phyloP scores from a whole-genome alignment of 2,888 invertebrate genomes.

The Mellilla xanthometata region DNA sequence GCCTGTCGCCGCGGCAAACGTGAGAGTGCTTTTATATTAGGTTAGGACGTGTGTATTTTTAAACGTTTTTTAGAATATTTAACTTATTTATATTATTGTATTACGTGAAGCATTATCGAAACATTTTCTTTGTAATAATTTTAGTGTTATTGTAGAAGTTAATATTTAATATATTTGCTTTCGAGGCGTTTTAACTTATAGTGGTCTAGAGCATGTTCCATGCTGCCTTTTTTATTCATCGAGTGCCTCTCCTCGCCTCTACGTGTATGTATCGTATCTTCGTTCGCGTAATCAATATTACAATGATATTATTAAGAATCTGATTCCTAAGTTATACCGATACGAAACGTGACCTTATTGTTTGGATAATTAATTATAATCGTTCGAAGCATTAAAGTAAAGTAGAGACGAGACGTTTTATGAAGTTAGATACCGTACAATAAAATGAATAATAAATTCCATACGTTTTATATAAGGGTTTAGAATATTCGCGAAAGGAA shows the following conservation, averaged over 20 bases:
- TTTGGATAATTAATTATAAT: conserved; percentile 36
- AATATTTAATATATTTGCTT: conserved; percentile 82
- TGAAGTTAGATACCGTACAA: conserved; percentile 63
- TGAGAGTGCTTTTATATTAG: conserved; percentile 80
- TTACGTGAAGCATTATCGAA: conserved; percentile 78
- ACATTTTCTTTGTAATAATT: conserved; percentile 80
- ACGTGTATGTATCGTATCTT: conserved; percentile 36
- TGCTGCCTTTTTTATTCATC: conserved; percentile 69
- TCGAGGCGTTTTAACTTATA: conserved; percentile 72
- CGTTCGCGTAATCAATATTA: conserved; percentile 13
- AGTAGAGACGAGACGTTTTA: conserved; percentile 65
- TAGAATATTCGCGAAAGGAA: conserved; percentile 66
- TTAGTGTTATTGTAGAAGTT: conserved; percentile 77
- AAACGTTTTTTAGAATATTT: conserved; percentile 79
- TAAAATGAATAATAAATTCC: conserved; percentile 54
- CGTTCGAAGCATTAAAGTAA: conserved; percentile 32
- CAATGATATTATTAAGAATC: conserved; percentile 56
- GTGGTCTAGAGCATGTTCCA: conserved; percentile 67
- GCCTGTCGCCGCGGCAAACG: conserved; percentile 54
- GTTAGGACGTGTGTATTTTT: conserved; percentile 82
- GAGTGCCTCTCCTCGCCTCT: conserved; percentile 71
- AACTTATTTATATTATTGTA: conserved; percentile 82
- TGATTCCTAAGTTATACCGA: conserved; percentile 50
- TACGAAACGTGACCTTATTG: conserved; percentile 59
- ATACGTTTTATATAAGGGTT: conserved; percentile 58